Conservation (phyloP, 2,113 vertebrate species). For the Lophura nycthemera region DNA sequence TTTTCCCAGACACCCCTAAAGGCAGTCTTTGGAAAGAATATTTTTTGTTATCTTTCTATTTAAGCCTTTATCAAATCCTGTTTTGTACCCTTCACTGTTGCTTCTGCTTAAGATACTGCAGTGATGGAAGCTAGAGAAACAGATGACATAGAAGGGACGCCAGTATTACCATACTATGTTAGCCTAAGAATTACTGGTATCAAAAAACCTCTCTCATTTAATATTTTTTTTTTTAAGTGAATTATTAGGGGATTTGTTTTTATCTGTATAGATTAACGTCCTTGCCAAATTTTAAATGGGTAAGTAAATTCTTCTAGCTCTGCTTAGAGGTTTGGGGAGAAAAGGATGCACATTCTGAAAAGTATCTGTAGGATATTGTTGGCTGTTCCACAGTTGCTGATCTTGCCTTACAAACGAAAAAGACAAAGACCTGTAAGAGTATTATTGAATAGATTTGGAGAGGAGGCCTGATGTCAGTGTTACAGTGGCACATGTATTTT, state of each 20-base stretch:
- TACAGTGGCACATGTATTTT: background rate
- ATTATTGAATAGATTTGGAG: background rate
- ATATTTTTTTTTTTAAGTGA: background rate
- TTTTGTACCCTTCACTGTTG: conserved; percentile 17
- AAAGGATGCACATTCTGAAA: background rate
- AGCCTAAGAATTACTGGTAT: background rate
- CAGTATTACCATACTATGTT: background rate
- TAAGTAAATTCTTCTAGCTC: background rate
- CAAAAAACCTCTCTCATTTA: background rate
- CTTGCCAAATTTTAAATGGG: background rate
- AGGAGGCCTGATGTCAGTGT: background rate
- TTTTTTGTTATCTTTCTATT: conserved; percentile 34
- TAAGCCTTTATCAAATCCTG: conserved; percentile 25
- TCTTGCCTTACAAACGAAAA: background rate
- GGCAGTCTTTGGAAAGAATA: background rate
- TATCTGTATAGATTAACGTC: background rate
- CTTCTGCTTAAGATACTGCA: background rate
- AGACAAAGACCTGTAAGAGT: no score
- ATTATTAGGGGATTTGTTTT: background rate
- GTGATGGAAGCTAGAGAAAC: background rate
- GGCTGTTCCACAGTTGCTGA: background rate
- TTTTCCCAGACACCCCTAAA: background rate
- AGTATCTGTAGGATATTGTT: background rate
- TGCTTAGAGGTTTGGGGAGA: background rate
- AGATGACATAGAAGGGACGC: background rate